A percentile compares a stretch with the other conserved stretches of the same genome.
These are phyloP conservation scores for Cantharis nigra DNA, from an alignment of 2,888 invertebrate genomes.

Conservation along the genomic window DNA sequence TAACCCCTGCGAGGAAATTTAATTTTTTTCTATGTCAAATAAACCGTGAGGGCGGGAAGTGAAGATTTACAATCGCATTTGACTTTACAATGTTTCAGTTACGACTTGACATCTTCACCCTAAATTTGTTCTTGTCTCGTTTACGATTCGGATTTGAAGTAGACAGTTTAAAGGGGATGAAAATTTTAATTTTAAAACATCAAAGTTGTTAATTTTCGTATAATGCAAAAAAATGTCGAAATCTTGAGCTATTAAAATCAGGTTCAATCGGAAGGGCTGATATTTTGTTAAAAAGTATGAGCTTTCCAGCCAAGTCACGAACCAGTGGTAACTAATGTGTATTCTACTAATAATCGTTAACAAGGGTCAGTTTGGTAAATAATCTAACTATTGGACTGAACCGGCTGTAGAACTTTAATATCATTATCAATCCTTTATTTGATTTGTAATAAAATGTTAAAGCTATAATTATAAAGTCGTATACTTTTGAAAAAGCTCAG, in stretches of 20 bases:
- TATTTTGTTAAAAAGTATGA: background rate
- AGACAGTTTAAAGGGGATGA: slow-evolving; percentile 26
- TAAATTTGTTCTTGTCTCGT: slow-evolving; percentile 32
- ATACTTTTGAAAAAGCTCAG: background rate
- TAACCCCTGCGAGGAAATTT: slow-evolving; percentile 40
- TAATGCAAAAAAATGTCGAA: background rate
- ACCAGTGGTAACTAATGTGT: slow-evolving; percentile 25
- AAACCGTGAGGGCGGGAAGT: slow-evolving; percentile 49
- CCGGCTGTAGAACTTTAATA: background rate
- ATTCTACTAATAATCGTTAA: slow-evolving; percentile 32
- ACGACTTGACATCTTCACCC: slow-evolving; percentile 48
- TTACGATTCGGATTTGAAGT: slow-evolving; percentile 29
- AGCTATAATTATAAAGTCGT: background rate
- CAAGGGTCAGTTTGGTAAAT: slow-evolving; percentile 27
- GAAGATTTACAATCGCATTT: slow-evolving; percentile 52
- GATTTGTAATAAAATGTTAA: background rate
- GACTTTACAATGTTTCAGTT: slow-evolving; percentile 53
- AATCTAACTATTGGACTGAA: slow-evolving; percentile 16
- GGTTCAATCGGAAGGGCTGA: background rate
- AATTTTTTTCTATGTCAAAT: slow-evolving; percentile 47
- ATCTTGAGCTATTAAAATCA: background rate
- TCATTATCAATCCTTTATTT: background rate
- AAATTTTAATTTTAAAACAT: slow-evolving; percentile 13
- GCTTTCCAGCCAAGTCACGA: slow-evolving; percentile 26
- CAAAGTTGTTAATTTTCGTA: background rate